phyloP scores from a whole-genome alignment of 2,797 vertebrate genomes.

The Acomys russatus region DNA sequence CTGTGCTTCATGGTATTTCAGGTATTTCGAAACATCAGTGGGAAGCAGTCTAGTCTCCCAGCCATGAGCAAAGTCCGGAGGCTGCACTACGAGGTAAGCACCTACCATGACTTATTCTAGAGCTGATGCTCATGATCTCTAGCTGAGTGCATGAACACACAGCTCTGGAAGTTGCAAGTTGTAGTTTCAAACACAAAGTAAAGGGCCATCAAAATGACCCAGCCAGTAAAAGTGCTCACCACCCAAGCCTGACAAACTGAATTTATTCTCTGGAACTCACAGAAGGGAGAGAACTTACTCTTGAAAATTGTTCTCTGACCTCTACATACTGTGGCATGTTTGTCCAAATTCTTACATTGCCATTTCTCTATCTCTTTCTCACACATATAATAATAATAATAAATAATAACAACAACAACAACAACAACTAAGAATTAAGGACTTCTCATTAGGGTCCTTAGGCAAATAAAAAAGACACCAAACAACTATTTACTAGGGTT shows the following conservation, averaged over 20 bases:
- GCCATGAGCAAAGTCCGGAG: conserved; percentile 97
- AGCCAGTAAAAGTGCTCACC: neutral
- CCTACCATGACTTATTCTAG: neutral
- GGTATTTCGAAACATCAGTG: conserved; percentile 98
- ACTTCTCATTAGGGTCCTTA: neutral
- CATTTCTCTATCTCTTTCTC: neutral
- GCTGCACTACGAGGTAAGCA: conserved; percentile 95
- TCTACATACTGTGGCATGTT: neutral
- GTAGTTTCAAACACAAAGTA: neutral
- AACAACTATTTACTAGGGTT: neutral
- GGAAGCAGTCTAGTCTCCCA: conserved; percentile 95
- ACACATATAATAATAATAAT: neutral
- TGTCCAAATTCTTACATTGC: neutral
- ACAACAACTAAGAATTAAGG: too few species aligned
- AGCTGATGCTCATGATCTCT: neutral
- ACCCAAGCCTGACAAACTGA: neutral
- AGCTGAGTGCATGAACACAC: neutral
- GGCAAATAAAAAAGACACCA: neutral
- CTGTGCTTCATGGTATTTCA: conserved; percentile 99
- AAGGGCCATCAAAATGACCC: neutral
- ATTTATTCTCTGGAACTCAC: neutral
- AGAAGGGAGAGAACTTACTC: neutral
- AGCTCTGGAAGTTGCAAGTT: neutral
- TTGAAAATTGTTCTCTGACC: neutral
- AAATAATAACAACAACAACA: too few species aligned